Percentiles rank a stretch among this genome's conserved stretches.
Conservation (phyloP, 2,113 vertebrate genomes). For the Marcusenius ussheri region DNA sequence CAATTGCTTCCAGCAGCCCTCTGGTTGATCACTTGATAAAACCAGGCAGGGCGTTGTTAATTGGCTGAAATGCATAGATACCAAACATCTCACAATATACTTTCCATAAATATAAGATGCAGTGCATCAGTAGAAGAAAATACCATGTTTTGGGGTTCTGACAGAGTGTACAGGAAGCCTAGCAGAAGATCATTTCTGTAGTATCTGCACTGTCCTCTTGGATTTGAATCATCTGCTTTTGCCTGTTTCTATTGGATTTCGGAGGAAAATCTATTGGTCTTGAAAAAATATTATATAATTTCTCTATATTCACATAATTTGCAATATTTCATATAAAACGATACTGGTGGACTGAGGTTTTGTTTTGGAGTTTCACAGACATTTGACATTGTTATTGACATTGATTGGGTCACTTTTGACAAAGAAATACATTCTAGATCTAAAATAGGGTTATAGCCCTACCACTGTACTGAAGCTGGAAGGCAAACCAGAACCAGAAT, state of each 20-base stretch:
- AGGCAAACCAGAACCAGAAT: neutral
- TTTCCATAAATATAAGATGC: neutral
- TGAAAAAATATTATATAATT: neutral
- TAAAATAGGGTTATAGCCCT: too few relatives aligned
- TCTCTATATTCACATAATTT: neutral
- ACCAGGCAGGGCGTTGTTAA: neutral
- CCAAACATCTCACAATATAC: neutral
- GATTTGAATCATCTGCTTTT: neutral
- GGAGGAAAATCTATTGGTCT: neutral
- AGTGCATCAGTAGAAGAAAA: neutral
- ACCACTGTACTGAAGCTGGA: neutral
- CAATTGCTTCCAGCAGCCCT: neutral
- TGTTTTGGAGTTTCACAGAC: neutral
- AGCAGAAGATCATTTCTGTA: neutral
- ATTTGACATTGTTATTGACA: neutral
- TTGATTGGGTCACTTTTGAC: neutral
- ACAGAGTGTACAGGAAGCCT: neutral
- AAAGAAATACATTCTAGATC: too few relatives aligned
- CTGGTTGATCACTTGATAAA: constrained; percentile 4
- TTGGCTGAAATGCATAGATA: neutral
- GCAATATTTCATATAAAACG: neutral
- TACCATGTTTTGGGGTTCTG: neutral
- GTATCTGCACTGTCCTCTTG: neutral
- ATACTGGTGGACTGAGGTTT: neutral
- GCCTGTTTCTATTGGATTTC: neutral